Base-by-base conservation (phyloP, 2,888 invertebrate genomes). In the Lagria hirta region DNA sequence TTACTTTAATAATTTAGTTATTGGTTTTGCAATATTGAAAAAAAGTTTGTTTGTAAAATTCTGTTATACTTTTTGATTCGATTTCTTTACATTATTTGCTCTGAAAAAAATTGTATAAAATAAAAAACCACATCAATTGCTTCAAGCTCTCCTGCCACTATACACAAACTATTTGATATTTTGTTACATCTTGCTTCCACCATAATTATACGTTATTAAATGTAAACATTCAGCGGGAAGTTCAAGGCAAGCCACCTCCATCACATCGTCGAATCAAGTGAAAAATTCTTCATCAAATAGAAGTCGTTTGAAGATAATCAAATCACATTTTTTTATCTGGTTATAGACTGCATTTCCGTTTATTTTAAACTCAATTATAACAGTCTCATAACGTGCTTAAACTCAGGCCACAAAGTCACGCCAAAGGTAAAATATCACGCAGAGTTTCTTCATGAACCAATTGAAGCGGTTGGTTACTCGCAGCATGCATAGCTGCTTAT, bases 381-480 rank as follows among this genome's bases (percentile, higher is more conserved):
- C 17, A 37, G 23, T 37, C 23, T 43, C 26, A 17, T 45, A 35
- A 40, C 49, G 45, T 42, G 46, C 28, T 42, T 17, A 17, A n/a
- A 12, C 32, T 49, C 33, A 35, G 48, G 38, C 26, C 30, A 42
- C 30, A 38, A 41, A 40, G 52, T 52, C 52, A 52, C 52, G 52
- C 49, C 48, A 52, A 45, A 49, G 48, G 49, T 52, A 40, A 49
- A 49, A 49, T 48, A 52, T 52, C 52, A 52, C 52, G 52, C 52
- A 49, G 49, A 44, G 47, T 26, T 24, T 13, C 34, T 33, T 42
- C 18, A 30, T 44, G 28, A 44, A 18, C 52, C 52, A 52, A 49
- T 46, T 49, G 46, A 46, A 49, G 44, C 30, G 40, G 34, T 40
- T 33, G 41, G 41, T 40, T 40, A 42, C 48, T 48, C 51, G 46